Evolutionary conservation across 2,113 vertebrate genomes (phyloP), one percentile per base, ranked within the genome.

Genomic region (Catharus fuscescens): DNA sequence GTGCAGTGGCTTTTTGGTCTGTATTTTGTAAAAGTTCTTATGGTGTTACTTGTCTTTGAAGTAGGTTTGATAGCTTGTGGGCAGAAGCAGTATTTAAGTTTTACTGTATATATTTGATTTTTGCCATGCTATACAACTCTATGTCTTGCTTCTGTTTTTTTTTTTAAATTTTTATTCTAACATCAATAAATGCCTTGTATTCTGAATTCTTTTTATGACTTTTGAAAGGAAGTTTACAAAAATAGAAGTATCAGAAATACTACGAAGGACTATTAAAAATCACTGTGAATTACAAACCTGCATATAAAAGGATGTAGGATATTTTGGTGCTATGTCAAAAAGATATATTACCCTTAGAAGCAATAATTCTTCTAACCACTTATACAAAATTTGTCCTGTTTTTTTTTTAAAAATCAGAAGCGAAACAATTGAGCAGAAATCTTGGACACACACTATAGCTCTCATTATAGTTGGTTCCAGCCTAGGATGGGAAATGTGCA

Each of bases 391-490:
- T 47, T 38, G 10, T 16, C 5, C 2, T 19, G 69, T 36, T 38
- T 14, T 38, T 38, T 40, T 31, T 38, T 38, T 11, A 38, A 38
- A 40, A 83, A 82, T 70, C n/a, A 61, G n/a, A 83, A 28, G 7
- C n/a, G 70, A 62, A 90, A 62, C 23, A 61, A 28, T 53, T 38
- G 71, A 65, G 10, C 29, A 73, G 62, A 69, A 86, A 82, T 50
- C 50, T 18, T 69, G 61, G 52, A 14, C 38, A 47, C 2, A 1
- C 2, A 1, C 14, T 40, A 4, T 6, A 70, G 14, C 1, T 83
- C 38, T 64, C 9, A 1, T 25, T 61, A 29, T 6, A 34, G 3
- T 4, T 77, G 26, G 5, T 77, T 50, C 71, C 24, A 77, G 32
- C 21, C 15, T 10, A 80, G 34, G 24, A 61, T 26, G 15, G 26